Percentiles rank a stretch among this genome's conserved stretches.
Evolutionary conservation across 2,797 vertebrate genomes (phyloP).

Genomic region (Pseudochirops corinnae): DNA sequence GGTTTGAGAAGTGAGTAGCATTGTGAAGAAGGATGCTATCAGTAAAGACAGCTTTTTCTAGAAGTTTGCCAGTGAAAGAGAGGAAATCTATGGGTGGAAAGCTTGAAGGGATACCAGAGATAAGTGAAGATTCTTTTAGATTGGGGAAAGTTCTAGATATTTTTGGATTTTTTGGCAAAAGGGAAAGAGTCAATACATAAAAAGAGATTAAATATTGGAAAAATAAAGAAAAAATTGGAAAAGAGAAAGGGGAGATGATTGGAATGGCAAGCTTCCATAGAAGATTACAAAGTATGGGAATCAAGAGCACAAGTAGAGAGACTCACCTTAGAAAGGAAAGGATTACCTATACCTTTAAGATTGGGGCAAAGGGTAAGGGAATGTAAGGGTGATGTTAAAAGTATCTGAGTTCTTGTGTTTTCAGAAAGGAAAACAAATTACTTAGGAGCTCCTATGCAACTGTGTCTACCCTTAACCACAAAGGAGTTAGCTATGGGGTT

Average conservation of each 20-base stretch:
- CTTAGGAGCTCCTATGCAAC: background rate
- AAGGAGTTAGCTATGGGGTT: background rate
- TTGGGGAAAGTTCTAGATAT: background rate
- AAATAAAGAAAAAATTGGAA: background rate
- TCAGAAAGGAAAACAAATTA: background rate
- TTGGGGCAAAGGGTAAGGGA: background rate
- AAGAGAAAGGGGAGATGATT: background rate
- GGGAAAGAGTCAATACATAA: background rate
- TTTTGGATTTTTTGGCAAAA: background rate
- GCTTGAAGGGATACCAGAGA: background rate
- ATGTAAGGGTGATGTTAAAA: background rate
- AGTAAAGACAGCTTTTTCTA: background rate
- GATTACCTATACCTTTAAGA: background rate
- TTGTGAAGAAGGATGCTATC: no score
- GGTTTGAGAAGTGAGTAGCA: no score
- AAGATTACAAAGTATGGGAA: background rate
- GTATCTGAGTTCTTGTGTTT: background rate
- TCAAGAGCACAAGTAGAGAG: background rate
- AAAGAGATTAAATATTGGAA: background rate
- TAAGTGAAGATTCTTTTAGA: background rate
- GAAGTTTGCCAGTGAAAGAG: background rate
- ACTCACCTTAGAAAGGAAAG: background rate
- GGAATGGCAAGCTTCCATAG: background rate
- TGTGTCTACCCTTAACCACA: background rate
- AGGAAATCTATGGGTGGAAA: background rate